Percentiles rank a stretch among this genome's conserved stretches.
Evolutionary conservation across 1,140 invertebrate species (phyloP).

Genomic region (Pectinophora gossypiella): DNA sequence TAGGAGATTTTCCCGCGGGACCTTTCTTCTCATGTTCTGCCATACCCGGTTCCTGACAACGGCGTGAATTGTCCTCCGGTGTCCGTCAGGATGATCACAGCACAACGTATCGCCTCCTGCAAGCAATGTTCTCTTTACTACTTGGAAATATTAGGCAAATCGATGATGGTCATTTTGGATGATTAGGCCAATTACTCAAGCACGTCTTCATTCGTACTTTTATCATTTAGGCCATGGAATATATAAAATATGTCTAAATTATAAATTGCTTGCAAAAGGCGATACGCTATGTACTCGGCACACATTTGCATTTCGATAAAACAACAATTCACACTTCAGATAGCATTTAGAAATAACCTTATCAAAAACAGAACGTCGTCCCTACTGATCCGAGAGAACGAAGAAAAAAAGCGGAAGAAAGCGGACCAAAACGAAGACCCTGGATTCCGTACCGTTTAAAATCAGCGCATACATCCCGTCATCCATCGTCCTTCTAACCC

Average conservation of each 20-base stretch:
- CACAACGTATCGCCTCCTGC: conserved; percentile 68
- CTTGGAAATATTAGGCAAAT: no score
- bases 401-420: conserved; percentile 1
- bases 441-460: conserved; percentile 39
- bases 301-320: no score
- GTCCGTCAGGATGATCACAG: conserved; percentile 55
- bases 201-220: no score
- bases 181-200: no score
- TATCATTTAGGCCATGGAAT: neutral
- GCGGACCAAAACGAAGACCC: conserved; percentile 6
- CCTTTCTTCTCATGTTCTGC: conserved; percentile 32
- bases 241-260: neutral
- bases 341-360: no score
- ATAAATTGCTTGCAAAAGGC: conserved; percentile 6
- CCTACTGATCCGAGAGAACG: neutral
- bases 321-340: no score
- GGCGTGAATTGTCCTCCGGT: conserved; percentile 50
- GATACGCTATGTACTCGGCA: no score
- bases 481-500: conserved; percentile 57
- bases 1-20: conserved; percentile 57
- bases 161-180: no score
- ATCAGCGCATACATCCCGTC: conserved; percentile 40
- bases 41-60: conserved; percentile 44
- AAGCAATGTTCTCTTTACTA: no score
- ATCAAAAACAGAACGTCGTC: neutral